phyloP scores from a whole-genome alignment of 2,113 vertebrate genomes.

The Halichoeres trimaculatus region DNA sequence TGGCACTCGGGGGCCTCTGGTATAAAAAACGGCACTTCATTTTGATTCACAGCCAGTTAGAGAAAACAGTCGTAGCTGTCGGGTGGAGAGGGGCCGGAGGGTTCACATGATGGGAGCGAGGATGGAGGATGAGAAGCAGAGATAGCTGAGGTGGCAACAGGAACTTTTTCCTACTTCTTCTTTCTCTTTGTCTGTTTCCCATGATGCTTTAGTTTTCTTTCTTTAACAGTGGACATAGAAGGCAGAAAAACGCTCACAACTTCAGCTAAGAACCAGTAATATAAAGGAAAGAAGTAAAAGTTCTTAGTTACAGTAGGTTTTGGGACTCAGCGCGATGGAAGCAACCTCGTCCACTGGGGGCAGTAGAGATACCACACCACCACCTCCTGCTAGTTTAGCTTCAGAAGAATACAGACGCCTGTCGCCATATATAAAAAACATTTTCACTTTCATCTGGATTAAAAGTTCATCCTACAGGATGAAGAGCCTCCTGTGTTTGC shows the following conservation, averaged over 20 bases:
- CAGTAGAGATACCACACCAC: no score
- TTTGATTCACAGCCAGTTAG: constrained; percentile 56
- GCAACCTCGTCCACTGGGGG: no score
- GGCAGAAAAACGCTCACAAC: neutral
- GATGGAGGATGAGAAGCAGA: constrained; percentile 22
- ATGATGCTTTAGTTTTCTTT: neutral
- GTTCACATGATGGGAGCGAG: constrained; percentile 10
- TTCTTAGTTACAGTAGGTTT: no score
- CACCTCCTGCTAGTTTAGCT: no score
- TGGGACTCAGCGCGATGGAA: no score
- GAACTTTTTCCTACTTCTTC: neutral
- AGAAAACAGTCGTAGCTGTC: constrained; percentile 57
- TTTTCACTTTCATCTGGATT: no score
- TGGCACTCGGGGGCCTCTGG: constrained; percentile 52
- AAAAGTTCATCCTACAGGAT: no score
- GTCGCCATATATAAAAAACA: no score
- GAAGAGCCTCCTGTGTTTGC: no score
- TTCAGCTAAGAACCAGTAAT: no score
- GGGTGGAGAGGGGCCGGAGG: constrained; percentile 5
- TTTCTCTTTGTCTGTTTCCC: neutral
- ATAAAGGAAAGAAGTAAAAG: no score
- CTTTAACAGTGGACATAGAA: neutral
- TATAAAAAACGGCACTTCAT: constrained; percentile 55
- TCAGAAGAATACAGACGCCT: no score
- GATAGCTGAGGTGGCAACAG: neutral